Evolutionary conservation across 2,888 invertebrate genomes (phyloP), one percentile per base, ranked within the genome.

Genomic region (Lepidocyrtoides sp.): DNA sequence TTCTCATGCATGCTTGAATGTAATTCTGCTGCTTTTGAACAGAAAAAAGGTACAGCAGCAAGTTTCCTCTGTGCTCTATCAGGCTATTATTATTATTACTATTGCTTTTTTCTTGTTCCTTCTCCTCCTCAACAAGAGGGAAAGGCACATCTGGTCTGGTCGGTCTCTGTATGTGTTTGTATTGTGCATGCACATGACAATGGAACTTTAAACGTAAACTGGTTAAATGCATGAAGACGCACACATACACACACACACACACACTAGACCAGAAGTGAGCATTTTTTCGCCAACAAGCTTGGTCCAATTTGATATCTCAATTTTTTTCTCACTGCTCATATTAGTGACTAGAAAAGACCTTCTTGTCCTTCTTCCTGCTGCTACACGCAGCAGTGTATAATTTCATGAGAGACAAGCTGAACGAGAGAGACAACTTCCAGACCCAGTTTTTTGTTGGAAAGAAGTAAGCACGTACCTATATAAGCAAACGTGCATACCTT

Each of bases 121-220:
- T 72, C 20, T 29, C 29, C 32, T 54, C 54, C 29, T 3, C 41
- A 29, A n/a, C 3, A 20, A 51, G n/a, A 60, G 86, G 32, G 60
- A 36, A 79, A 23, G 75, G 23, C 90, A 79, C 91, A 91, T 91
- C 91, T 91, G 91, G 86, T 69, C 69, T 60, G 41, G n/a, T n/a
- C n/a, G n/a, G n/a, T n/a, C n/a, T n/a, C n/a, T n/a, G n/a, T n/a
- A n/a, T n/a, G n/a, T n/a, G n/a, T n/a, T n/a, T n/a, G n/a, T n/a
- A n/a, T n/a, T n/a, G n/a, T 72, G 81, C 29, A 85, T 79, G 85
- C 48, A 86, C 91, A 91, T 82, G 81, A 91, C 91, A 86, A 86
- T 91, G 69, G 79, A 54, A 44, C 66, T 83, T 89, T 90, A 86
- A 91, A 86, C 72, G 86, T 81, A 86, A 41, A 75, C 86, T 51